A percentile compares a stretch with the other conserved stretches of the same genome.
phyloP scores from a whole-genome alignment of 2,888 invertebrate genomes.

The Catocala fraxini region DNA sequence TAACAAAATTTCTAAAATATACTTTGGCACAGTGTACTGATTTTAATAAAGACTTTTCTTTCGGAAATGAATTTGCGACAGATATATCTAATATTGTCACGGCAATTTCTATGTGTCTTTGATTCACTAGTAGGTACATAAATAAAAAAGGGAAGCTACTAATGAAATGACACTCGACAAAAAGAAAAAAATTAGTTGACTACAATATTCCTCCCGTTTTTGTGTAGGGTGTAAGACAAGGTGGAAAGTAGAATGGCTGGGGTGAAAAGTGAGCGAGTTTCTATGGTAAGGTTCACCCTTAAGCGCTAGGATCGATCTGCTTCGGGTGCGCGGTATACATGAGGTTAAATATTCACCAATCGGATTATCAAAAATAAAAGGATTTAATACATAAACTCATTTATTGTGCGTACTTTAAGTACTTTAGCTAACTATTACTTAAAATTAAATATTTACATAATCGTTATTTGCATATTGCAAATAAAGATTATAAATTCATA shows the following conservation, averaged over 20 bases:
- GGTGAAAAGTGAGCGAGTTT: slow-evolving; percentile 54
- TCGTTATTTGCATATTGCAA: no score
- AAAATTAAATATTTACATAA: no score
- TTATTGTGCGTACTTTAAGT: no score
- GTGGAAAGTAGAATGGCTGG: slow-evolving; percentile 11
- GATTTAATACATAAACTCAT: no score
- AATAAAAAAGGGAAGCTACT: slow-evolving; percentile 31
- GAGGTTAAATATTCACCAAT: slow-evolving; percentile 50
- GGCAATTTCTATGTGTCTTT: slow-evolving; percentile 63
- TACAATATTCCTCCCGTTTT: slow-evolving; percentile 25
- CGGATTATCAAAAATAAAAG: background rate
- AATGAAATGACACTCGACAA: slow-evolving; percentile 25
- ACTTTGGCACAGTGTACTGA: slow-evolving; percentile 4
- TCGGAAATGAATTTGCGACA: slow-evolving; percentile 13
- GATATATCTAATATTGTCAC: slow-evolving; percentile 27
- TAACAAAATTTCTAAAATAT: slow-evolving; percentile 36
- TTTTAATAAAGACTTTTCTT: slow-evolving; percentile 22
- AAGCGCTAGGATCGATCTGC: slow-evolving; percentile 75
- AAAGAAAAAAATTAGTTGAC: slow-evolving; percentile 18
- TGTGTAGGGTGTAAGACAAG: slow-evolving; percentile 19
- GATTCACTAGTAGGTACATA: slow-evolving; percentile 70
- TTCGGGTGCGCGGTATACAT: slow-evolving; percentile 48
- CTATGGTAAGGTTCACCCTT: slow-evolving; percentile 58
- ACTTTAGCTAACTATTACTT: no score
- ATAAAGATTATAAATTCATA: no score